Conservation (phyloP, 2,888 invertebrate species). For the Catonia carolina region DNA sequence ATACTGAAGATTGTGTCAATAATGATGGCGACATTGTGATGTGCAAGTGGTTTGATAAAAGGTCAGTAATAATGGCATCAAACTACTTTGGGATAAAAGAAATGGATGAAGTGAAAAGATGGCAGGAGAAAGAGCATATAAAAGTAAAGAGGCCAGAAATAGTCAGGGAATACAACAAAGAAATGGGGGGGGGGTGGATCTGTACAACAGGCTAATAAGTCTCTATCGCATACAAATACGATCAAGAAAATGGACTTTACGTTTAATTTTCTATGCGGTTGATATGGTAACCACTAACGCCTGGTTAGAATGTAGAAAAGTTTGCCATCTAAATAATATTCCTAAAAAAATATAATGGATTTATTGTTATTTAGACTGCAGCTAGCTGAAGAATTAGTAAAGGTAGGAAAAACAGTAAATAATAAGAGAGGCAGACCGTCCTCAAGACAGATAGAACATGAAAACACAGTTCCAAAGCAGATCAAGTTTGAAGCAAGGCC, state of each 20-base stretch:
- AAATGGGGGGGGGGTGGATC: background rate
- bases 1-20: slow-evolving; percentile 14
- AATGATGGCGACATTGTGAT: slow-evolving; percentile 7
- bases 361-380: background rate
- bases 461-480: background rate
- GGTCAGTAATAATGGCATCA: slow-evolving; percentile 15
- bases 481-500: background rate
- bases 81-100: slow-evolving; percentile 14
- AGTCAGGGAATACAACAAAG: background rate
- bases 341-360: background rate
- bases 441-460: background rate
- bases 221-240: background rate
- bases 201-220: background rate
- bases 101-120: slow-evolving; percentile 7
- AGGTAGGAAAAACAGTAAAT: background rate
- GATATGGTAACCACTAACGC: background rate
- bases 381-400: slow-evolving; percentile 22
- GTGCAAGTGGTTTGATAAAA: slow-evolving; percentile 15
- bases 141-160: background rate
- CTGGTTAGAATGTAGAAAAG: background rate
- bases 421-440: background rate
- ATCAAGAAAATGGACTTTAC: background rate
- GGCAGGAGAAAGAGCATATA: background rate
- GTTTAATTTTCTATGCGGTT: background rate
- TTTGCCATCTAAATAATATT: background rate